Percentiles rank a stretch among this genome's conserved stretches.
Conservation (phyloP, 2,113 vertebrate species). For the Bubo bubo region DNA sequence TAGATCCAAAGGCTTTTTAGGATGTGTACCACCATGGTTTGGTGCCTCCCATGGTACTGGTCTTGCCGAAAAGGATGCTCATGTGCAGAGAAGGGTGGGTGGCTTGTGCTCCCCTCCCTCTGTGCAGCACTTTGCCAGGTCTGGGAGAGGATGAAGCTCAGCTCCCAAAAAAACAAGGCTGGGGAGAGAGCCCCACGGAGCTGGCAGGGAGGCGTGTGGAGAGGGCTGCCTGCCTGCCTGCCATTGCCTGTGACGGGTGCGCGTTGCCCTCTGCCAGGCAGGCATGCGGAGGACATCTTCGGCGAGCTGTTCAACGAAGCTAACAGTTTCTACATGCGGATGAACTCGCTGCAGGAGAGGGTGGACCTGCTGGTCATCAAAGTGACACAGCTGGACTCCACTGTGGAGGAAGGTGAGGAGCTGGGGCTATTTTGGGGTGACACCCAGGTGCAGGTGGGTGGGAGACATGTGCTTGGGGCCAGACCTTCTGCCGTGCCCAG, state of each 20-base stretch:
- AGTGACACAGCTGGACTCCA: slow-evolving; percentile 92
- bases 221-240: neutral
- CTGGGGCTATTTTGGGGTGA: neutral
- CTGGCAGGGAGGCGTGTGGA: rapidly evolving
- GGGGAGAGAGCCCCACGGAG: rapidly evolving
- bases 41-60: rapidly evolving
- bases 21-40: rapidly evolving
- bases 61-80: neutral
- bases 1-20: neutral
- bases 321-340: slow-evolving; percentile 91
- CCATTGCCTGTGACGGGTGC: rapidly evolving
- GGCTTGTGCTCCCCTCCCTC: neutral
- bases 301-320: slow-evolving; percentile 93
- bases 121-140: rapidly evolving
- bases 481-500: rapidly evolving
- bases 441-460: rapidly evolving
- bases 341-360: slow-evolving; percentile 91
- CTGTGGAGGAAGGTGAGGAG: slow-evolving; percentile 88
- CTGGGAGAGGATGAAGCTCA: neutral
- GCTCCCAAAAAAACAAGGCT: neutral
- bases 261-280: slow-evolving; percentile 55
- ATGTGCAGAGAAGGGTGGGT: rapidly evolving
- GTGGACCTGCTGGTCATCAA: slow-evolving; percentile 92
- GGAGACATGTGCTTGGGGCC: rapidly evolving
- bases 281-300: slow-evolving; percentile 91